Evolutionary conservation across 2,113 vertebrate species (phyloP).

Genomic region (Gracilinanus agilis): DNA sequence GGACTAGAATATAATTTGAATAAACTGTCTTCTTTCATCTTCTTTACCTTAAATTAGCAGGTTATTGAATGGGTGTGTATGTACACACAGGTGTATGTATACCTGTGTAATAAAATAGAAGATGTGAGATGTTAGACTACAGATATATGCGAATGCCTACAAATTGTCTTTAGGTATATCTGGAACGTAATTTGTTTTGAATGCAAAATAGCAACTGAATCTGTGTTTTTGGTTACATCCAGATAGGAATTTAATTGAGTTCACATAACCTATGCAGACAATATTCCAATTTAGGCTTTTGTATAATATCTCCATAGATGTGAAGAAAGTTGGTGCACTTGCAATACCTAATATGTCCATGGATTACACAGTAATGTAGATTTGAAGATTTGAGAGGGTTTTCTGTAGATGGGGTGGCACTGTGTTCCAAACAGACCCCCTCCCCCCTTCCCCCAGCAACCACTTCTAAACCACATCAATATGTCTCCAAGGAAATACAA

Average conservation of each 20-base stretch:
- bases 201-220: conserved; percentile 67
- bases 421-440: conserved; percentile 77
- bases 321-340: conserved; percentile 70
- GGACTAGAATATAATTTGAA: not conserved
- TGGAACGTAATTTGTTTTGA: conserved; percentile 75
- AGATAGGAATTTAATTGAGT: conserved; percentile 78
- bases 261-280: conserved; percentile 61
- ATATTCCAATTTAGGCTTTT: conserved; percentile 73
- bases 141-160: conserved; percentile 47
- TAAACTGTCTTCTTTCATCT: not conserved
- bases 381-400: conserved; percentile 84
- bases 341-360: conserved; percentile 79
- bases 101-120: not conserved
- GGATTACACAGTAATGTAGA: conserved; percentile 84
- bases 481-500: conserved; percentile 81
- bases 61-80: not conserved
- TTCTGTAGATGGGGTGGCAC: conserved; percentile 82
- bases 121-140: not conserved
- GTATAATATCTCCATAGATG: conserved; percentile 72
- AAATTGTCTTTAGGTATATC: conserved; percentile 60
- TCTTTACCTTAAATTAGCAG: not conserved
- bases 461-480: conserved; percentile 84
- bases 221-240: conserved; percentile 68
- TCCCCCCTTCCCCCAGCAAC: conserved; percentile 9
- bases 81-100: not conserved